Base-by-base conservation (phyloP, 2,797 vertebrate genomes). In the Coreius guichenoti region DNA sequence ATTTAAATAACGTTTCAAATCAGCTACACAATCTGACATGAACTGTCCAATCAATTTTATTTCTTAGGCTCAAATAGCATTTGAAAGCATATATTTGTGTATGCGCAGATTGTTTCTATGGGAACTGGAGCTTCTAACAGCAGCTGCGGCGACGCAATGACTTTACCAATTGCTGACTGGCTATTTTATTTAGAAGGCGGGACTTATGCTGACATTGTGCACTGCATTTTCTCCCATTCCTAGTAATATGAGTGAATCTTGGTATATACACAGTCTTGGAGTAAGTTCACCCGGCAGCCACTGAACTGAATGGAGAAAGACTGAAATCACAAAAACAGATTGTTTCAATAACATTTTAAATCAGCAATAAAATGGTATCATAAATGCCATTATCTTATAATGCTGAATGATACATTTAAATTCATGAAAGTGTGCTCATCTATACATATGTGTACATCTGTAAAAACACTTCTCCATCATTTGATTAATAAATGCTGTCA, bases 101-200 rank as follows among this genome's bases (percentile, higher is more conserved):
- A 49, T 26, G 17, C 16, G 4, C 16, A 73, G 43, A 19, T 17
- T 73, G 70, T 73, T 73, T 73, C 70, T 73, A 73, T 73, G 45
- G 70, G 70, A 73, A 73, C 70, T 73, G 16, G 45, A 73, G 45
- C 49, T 74, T 74, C 72, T 51, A 74, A 51, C 29, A 51, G 17
- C 45, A 31, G 45, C 45, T 74, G 45, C 45, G 31, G 16, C 12
- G 23, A 74, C 2, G 2, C 72, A 49, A 12, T 74, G 26, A 51
- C 45, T 51, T 51, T 21, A 31, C 9, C 26, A 74, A 29, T 47
- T 68, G 8, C 4, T 1, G 8, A 47, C 43, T 47, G 43, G n/a
- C 70, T 73, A 14, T 70, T 70, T 43, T 67, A 13, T 29, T 73
- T 29, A 47, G 70, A 43, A 72, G 43, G 23, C 6, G 3, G 39